Conservation (phyloP, 2,797 vertebrate genomes). For the Rhynchotus rufescens region DNA sequence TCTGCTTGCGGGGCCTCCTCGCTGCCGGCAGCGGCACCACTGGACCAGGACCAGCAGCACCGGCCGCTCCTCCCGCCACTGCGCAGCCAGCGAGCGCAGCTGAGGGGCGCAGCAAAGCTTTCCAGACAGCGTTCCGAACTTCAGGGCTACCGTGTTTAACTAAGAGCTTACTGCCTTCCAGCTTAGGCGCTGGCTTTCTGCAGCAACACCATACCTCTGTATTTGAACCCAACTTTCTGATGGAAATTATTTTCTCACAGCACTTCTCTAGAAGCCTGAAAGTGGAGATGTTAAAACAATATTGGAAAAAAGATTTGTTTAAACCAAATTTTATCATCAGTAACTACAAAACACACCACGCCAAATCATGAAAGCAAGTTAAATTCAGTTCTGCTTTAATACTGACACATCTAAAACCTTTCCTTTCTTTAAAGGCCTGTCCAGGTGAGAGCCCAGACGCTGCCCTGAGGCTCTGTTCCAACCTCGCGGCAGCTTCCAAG, state of each 20-base stretch:
- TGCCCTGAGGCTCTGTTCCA: background rate
- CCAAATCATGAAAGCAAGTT: background rate
- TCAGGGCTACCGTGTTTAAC: background rate
- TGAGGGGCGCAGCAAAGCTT: background rate
- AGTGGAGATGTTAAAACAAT: background rate
- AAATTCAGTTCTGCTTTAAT: constrained; percentile 14
- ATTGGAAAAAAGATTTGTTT: background rate
- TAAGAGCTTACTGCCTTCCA: background rate
- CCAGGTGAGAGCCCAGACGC: background rate
- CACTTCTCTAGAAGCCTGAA: background rate
- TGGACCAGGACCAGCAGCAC: too few relatives aligned
- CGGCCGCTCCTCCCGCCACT: too few relatives aligned
- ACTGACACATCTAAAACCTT: background rate
- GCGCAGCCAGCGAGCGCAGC: background rate
- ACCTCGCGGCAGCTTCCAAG: background rate
- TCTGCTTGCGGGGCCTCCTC: too few relatives aligned
- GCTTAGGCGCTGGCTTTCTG: background rate
- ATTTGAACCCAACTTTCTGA: background rate
- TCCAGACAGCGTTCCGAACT: background rate
- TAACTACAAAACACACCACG: background rate
- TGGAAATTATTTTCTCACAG: background rate
- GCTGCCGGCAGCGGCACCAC: too few relatives aligned
- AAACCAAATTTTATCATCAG: background rate
- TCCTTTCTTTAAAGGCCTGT: background rate
- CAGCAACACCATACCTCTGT: background rate